phyloP scores from a whole-genome alignment of 2,113 vertebrate species.

The Hypocryptadius cinnamomeus region DNA sequence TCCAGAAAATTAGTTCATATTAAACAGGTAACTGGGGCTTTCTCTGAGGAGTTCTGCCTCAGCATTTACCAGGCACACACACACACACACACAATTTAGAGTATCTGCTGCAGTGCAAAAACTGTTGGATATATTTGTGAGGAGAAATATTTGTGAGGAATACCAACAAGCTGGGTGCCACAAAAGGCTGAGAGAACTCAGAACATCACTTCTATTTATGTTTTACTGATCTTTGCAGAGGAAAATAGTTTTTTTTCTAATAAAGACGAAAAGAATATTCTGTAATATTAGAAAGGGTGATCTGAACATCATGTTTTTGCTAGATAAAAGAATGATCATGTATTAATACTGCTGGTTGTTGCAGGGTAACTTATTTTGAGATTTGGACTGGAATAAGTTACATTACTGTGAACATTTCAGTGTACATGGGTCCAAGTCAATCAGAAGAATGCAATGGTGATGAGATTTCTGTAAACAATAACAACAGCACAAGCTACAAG shows the following conservation, averaged over 20 bases:
- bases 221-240: neutral
- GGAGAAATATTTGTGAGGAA: neutral
- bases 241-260: neutral
- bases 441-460: neutral
- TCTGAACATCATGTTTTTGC: neutral
- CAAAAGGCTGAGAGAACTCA: neutral
- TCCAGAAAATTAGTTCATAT: slow-evolving; percentile 13
- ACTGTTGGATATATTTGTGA: neutral
- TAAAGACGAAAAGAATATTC: neutral
- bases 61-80: neutral
- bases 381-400: neutral
- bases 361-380: neutral
- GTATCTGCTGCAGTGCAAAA: neutral
- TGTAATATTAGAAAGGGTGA: neutral
- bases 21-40: neutral
- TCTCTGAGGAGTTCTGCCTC: slow-evolving; percentile 14
- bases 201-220: neutral
- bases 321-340: neutral
- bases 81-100: neutral
- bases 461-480: neutral
- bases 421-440: neutral
- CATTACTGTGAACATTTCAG: neutral
- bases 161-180: neutral
- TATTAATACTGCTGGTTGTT: neutral
- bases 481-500: neutral